Conservation (phyloP, 2,888 invertebrate genomes). For the Chloromyia formosa region DNA sequence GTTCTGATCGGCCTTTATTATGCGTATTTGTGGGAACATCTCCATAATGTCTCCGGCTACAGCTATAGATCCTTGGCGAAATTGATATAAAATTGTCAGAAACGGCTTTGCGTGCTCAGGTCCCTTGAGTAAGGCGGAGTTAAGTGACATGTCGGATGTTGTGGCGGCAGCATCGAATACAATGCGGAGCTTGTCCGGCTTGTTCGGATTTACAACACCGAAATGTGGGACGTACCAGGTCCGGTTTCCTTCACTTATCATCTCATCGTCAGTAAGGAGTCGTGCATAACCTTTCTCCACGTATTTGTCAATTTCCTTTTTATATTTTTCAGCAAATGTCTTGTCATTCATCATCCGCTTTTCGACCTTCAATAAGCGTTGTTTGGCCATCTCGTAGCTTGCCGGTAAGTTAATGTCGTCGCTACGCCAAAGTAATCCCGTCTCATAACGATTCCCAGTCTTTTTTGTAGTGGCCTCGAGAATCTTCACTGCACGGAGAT, state of each 20-base stretch:
- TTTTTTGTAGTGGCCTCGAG: neutral
- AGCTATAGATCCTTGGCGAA: constrained; percentile 8
- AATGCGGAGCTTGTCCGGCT: constrained; percentile 10
- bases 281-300: neutral
- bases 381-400: neutral
- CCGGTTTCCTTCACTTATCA: neutral
- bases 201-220: constrained; percentile 4
- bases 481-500: constrained; percentile 8
- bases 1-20: neutral
- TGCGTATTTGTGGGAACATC: neutral
- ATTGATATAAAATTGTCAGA: neutral
- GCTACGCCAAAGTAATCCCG: neutral
- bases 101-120: constrained; percentile 8
- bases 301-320: neutral
- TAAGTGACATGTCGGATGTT: neutral
- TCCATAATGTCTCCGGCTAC: neutral
- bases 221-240: constrained; percentile 18
- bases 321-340: neutral
- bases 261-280: neutral
- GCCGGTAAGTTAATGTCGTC: neutral
- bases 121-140: neutral
- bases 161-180: constrained; percentile 12
- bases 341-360: neutral
- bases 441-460: constrained; percentile 16
- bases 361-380: neutral